These are phyloP conservation scores for Albula glossodonta DNA, from an alignment of 2,113 vertebrate species.

Conservation along the genomic window DNA sequence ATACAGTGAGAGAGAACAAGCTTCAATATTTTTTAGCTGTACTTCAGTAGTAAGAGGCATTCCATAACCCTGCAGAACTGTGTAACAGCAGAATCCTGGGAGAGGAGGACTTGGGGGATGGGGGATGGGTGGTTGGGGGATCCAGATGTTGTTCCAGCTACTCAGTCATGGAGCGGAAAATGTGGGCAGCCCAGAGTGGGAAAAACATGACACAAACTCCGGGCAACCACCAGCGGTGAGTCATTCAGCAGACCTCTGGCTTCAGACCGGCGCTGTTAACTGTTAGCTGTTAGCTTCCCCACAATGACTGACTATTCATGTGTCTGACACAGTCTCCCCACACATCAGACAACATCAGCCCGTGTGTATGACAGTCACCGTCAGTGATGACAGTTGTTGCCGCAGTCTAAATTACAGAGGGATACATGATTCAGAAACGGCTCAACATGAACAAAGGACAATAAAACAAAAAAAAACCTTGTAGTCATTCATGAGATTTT, in stretches of 20 bases:
- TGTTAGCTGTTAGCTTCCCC: slow-evolving; percentile 33
- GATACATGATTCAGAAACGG: background rate
- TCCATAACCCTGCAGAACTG: background rate
- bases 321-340: slow-evolving; percentile 9
- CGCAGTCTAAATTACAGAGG: background rate
- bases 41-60: background rate
- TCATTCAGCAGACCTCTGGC: slow-evolving; percentile 49
- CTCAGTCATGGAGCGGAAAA: slow-evolving; percentile 47
- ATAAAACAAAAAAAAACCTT: background rate
- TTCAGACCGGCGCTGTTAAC: slow-evolving; percentile 23
- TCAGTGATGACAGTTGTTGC: background rate
- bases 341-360: background rate
- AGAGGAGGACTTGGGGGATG: slow-evolving; percentile 21
- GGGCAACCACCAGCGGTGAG: slow-evolving; percentile 57
- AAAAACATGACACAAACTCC: slow-evolving; percentile 63
- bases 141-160: slow-evolving; percentile 55
- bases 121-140: slow-evolving; percentile 19
- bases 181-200: slow-evolving; percentile 38
- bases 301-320: slow-evolving; percentile 31
- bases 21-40: background rate
- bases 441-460: background rate
- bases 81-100: slow-evolving; percentile 10
- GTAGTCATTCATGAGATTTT: background rate
- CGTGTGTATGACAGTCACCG: background rate
- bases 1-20: background rate